These are phyloP conservation scores for Aethes cnicana DNA, from an alignment of 2,888 invertebrate species.

Conservation along the genomic window DNA sequence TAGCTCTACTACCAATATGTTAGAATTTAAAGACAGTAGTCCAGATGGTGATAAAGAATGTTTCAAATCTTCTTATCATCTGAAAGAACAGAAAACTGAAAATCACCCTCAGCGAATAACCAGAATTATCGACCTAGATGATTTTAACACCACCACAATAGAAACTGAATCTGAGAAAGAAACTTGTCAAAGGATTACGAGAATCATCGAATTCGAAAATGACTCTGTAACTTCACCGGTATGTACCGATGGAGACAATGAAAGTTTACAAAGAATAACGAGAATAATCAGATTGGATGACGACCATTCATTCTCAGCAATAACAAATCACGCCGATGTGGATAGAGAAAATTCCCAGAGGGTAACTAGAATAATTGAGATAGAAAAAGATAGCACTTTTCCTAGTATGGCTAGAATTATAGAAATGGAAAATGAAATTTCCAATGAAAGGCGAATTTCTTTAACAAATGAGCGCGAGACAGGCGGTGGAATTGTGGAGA, in stretches of 20 bases:
- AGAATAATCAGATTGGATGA: slow-evolving; percentile 72
- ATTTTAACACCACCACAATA: slow-evolving; percentile 52
- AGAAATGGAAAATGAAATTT: slow-evolving; percentile 79
- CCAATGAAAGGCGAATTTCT: slow-evolving; percentile 75
- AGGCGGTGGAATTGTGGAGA: slow-evolving; percentile 63
- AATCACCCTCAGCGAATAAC: slow-evolving; percentile 70
- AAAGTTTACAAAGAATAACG: slow-evolving; percentile 66
- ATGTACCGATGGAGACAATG: slow-evolving; percentile 55
- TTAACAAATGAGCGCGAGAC: slow-evolving; percentile 77
- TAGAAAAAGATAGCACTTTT: slow-evolving; percentile 68
- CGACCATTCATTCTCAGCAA: slow-evolving; percentile 65
- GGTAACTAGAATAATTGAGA: slow-evolving; percentile 66
- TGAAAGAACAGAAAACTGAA: slow-evolving; percentile 45
- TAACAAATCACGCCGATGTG: slow-evolving; percentile 57
- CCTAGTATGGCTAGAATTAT: slow-evolving; percentile 78
- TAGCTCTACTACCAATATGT: slow-evolving; percentile 54
- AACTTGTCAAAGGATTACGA: slow-evolving; percentile 69
- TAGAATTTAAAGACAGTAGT: slow-evolving; percentile 51
- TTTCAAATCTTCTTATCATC: slow-evolving; percentile 41
- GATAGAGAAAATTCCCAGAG: slow-evolving; percentile 63
- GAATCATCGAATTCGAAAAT: slow-evolving; percentile 73
- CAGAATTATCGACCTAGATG: slow-evolving; percentile 74
- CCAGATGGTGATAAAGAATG: slow-evolving; percentile 50
- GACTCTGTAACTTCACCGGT: slow-evolving; percentile 54
- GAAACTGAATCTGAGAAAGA: slow-evolving; percentile 62